Evolutionary conservation across 2,797 vertebrate species (phyloP), one percentile per base, ranked within the genome.

Genomic region (Cynopterus sphinx): DNA sequence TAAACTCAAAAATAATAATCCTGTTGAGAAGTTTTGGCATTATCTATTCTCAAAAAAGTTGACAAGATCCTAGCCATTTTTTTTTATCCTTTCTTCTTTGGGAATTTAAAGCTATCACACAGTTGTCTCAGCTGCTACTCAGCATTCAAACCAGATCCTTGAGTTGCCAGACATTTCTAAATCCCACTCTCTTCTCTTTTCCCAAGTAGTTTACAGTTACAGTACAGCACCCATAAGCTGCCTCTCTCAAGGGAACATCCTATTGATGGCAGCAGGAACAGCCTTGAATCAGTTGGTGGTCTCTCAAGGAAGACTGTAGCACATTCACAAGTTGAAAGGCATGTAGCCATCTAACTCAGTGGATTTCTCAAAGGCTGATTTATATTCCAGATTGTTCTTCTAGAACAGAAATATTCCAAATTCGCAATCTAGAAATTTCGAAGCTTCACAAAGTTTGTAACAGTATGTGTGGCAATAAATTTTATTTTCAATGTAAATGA

Each of bases 91-190:
- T 77, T 96, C 41, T 39, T 87, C 21, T 16, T 70, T 78, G 96
- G 89, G 94, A 92, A 96, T 96, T 43, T 77, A 57, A 79, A 96
- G 92, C 92, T 46, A 24, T 95, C 31, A 94, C 86, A 92, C 91
- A 65, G 93, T 98, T 98, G 93, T 94, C 90, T 96, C 97, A 91
- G 94, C 95, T 98, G 96, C 90, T 96, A 53, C 95, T 93, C 96
- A 71, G 94, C 90, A 92, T 83, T 97, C 91, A 94, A 67, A 43
- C 89, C 70, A 79, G n/a, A 95, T 89, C 65, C 33, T 70, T 75
- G 94, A 97, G 22, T 81, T 96, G 91, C 83, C 43, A 87, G 97
- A 61, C 86, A 55, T 93, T 85, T 96, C 55, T 82, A 65, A 82
- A 87, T 87, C 65, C 71, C 19, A 91, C 68, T 86, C 90, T 97